phyloP scores from a whole-genome alignment of 2,888 invertebrate genomes.

The Latrodectus hesperus region DNA sequence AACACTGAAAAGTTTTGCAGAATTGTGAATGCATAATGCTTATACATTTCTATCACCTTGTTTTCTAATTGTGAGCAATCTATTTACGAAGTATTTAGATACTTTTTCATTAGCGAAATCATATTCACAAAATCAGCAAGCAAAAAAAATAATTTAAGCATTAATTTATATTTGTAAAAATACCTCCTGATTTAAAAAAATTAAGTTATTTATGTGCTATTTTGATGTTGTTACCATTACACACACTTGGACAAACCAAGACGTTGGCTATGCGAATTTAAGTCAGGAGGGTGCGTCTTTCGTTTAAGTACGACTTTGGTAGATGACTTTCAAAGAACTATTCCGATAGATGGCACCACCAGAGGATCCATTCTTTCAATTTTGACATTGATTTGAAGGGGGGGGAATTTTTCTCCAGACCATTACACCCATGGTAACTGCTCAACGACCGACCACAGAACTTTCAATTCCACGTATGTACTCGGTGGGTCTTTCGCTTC shows the following conservation, averaged over 20 bases:
- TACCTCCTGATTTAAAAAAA: not conserved
- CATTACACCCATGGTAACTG: not conserved
- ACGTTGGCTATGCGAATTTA: not conserved
- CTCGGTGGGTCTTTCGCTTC: not conserved
- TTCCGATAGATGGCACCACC: not conserved
- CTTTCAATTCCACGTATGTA: not conserved
- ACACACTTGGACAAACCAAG: slow-evolving; percentile 30
- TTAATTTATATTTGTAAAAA: not conserved
- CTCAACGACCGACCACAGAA: not conserved
- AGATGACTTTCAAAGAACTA: not conserved
- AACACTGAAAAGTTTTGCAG: too few relatives aligned
- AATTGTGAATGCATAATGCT: too few relatives aligned
- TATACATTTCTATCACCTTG: too few relatives aligned
- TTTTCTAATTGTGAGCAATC: too few relatives aligned
- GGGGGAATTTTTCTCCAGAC: not conserved
- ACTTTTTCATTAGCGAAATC: too few relatives aligned
- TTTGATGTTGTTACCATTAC: not conserved
- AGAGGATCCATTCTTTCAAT: not conserved
- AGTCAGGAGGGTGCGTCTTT: not conserved
- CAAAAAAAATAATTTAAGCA: too few relatives aligned
- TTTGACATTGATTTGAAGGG: not conserved
- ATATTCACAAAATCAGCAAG: too few relatives aligned
- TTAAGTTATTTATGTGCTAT: not conserved
- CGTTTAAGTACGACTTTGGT: not conserved
- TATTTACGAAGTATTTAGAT: too few relatives aligned